These are phyloP conservation scores for Oryzias celebensis DNA, from an alignment of 2,113 vertebrate genomes.

Conservation along the genomic window DNA sequence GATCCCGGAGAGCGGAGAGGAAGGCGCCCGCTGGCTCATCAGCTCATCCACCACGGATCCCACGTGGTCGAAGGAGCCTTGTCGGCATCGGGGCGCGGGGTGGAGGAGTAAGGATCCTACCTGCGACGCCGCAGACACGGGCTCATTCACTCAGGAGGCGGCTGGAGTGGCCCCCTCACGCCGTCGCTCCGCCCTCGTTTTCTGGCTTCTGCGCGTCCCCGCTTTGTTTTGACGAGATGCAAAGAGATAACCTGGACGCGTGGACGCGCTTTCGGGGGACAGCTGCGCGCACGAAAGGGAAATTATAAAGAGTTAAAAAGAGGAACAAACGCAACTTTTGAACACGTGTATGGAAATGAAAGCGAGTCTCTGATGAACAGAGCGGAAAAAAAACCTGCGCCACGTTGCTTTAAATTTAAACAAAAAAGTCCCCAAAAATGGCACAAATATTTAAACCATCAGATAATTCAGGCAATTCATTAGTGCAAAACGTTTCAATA, in stretches of 20 bases:
- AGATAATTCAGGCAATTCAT: too few species aligned
- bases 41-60: conserved; percentile 22
- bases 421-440: too few species aligned
- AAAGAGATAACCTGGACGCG: conserved; percentile 33
- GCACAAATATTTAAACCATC: too few species aligned
- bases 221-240: conserved; percentile 76
- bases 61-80: conserved; percentile 29
- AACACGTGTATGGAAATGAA: too few species aligned
- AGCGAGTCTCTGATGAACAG: too few species aligned
- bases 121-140: conserved; percentile 34
- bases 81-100: conserved; percentile 38
- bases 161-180: conserved; percentile 2
- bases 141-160: conserved; percentile 72
- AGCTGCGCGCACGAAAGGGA: conserved; percentile 5
- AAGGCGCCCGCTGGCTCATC: conserved; percentile 37
- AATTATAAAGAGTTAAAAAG: too few species aligned
- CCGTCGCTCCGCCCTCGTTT: conserved; percentile 4
- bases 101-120: conserved; percentile 33
- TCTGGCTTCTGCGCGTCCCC: conserved; percentile 54
- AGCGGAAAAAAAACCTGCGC: too few species aligned
- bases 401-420: too few species aligned
- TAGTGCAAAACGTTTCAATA: too few species aligned
- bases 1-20: conserved; percentile 29
- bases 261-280: conserved; percentile 24
- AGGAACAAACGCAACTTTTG: too few species aligned